A percentile compares a stretch with the other conserved stretches of the same genome.
Conservation (phyloP, 2,113 vertebrate genomes). For the Colistium nudipinnis region DNA sequence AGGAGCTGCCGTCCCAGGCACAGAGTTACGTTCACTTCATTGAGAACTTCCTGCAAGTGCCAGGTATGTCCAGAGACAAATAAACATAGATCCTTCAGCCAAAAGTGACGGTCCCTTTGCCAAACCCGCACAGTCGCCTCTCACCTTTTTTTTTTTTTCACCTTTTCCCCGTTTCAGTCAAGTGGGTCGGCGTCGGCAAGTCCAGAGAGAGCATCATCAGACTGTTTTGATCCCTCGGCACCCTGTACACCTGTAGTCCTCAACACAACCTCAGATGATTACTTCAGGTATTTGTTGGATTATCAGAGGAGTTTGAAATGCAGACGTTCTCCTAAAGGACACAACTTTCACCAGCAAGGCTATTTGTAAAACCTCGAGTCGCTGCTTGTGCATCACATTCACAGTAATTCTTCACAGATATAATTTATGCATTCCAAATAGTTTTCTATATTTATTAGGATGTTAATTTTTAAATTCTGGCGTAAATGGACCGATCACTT, state of each 20-base stretch:
- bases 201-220: constrained; percentile 84
- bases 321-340: constrained; percentile 33
- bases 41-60: constrained; percentile 81
- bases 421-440: constrained; percentile 62
- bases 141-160: constrained; percentile 4
- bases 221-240: constrained; percentile 69
- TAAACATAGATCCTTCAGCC: constrained; percentile 24
- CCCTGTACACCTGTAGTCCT: background rate
- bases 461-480: constrained; percentile 42
- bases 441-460: constrained; percentile 53
- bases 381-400: constrained; percentile 52
- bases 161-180: constrained; percentile 76
- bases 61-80: constrained; percentile 72
- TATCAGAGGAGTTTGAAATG: constrained; percentile 41
- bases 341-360: constrained; percentile 63
- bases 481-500: background rate
- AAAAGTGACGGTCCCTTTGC: background rate
- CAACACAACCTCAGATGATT: constrained; percentile 7
- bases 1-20: constrained; percentile 79
- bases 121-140: constrained; percentile 31
- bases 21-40: constrained; percentile 82
- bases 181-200: constrained; percentile 86
- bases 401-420: constrained; percentile 4
- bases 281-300: constrained; percentile 40
- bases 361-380: constrained; percentile 14